Evolutionary conservation across 2,113 vertebrate species (phyloP), one percentile per base, ranked within the genome.

Genomic region (Platysteira castanea): DNA sequence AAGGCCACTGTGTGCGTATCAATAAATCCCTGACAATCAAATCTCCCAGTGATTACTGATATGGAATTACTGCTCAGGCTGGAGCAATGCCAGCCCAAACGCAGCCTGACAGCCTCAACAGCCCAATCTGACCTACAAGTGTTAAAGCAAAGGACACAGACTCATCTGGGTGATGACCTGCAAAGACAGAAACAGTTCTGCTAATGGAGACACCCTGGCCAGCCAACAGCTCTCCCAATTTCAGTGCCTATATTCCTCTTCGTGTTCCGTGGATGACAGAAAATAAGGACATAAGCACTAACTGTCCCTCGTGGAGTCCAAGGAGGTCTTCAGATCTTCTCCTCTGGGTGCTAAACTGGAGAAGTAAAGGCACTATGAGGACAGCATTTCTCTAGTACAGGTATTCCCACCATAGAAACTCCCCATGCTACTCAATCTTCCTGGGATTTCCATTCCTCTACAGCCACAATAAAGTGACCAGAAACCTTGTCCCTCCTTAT

Each of bases 1-100:
- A 75, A 87, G 65, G 69, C 49, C 74, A 71, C 52, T 24, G 56
- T 27, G 31, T 37, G 26, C 2, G 19, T 84, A 90, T 94, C 5
- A 28, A 79, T 80, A 91, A 76, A 93, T 61, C 59, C 35, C 19
- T 42, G 59, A 93, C 90, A 97, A 94, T 80, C 93, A 69, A 82
- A 85, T 91, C 53, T 84, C 50, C 60, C 7, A 52, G 30, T 16
- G 74, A 61, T 76, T 60, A 85, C 63, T 39, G 78, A 83, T 37
- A 85, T 0, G 3, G 68, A 83, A 75, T 67, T 35, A 46, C 39
- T 56, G 80, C 52, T 74, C 26, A 44, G 59, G 59, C 50, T 94
- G 78, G 70, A 95, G 76, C 27, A 46, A 52, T 6, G 63, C 67
- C 81, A 96, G 59, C 63, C 73, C 31, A 11, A 68, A 56, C 0